phyloP scores from a whole-genome alignment of 2,888 invertebrate genomes.

The Embidobia sp. region DNA sequence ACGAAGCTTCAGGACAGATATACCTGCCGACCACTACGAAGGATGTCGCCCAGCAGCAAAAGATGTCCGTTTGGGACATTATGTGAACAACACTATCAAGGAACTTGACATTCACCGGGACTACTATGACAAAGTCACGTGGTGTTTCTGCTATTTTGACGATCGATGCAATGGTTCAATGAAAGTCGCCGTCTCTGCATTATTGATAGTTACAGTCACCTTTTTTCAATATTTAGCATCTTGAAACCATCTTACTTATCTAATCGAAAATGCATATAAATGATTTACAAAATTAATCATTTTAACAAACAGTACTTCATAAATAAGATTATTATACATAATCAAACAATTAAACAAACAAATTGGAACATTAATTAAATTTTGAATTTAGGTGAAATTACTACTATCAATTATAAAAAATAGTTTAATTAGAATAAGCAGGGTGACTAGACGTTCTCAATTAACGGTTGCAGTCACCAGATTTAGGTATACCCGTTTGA shows the following conservation, averaged over 20 bases:
- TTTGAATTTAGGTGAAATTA: too few relatives aligned
- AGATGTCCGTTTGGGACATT: slow-evolving; percentile 91
- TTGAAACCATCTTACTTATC: slow-evolving; percentile 3
- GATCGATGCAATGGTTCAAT: slow-evolving; percentile 89
- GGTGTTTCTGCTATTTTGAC: slow-evolving; percentile 96
- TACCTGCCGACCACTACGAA: slow-evolving; percentile 95
- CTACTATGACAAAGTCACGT: slow-evolving; percentile 90
- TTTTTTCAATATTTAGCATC: slow-evolving; percentile 16
- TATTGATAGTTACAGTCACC: slow-evolving; percentile 7
- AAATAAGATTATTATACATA: too few relatives aligned
- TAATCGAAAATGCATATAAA: too few relatives aligned
- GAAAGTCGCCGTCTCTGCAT: slow-evolving; percentile 20
- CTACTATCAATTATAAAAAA: too few relatives aligned
- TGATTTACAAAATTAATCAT: too few relatives aligned
- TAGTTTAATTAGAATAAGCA: too few relatives aligned
- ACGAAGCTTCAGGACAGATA: slow-evolving; percentile 89
- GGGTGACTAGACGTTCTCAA: too few relatives aligned
- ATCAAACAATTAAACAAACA: too few relatives aligned
- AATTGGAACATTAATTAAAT: too few relatives aligned
- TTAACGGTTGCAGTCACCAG: too few relatives aligned
- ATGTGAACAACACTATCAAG: slow-evolving; percentile 92
- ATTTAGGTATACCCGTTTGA: too few relatives aligned
- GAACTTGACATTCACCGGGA: slow-evolving; percentile 93
- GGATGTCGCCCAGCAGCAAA: slow-evolving; percentile 92
- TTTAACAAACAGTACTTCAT: too few relatives aligned